Base-by-base conservation (phyloP, 2,113 vertebrate species). In the Potamarius usumacintae region DNA sequence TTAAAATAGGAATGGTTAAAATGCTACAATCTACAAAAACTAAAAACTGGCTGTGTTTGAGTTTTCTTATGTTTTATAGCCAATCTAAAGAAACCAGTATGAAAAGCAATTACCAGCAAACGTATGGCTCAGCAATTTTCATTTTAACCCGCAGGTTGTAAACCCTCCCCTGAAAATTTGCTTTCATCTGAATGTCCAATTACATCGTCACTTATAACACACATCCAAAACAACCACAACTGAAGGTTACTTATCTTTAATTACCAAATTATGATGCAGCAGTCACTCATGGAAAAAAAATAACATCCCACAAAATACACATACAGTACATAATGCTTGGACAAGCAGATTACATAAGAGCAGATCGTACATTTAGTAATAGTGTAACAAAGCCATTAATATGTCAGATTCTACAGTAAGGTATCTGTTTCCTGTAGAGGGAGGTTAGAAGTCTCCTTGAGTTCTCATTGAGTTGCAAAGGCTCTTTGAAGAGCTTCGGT, bases 401-500 rank as follows among this genome's bases (percentile, higher is more conserved):
- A 69, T 60, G n/a, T 60, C 25, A 84, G 65, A 77, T 78, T n/a
- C 27, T 30, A 71, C 71, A 58, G 34, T 62, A 50, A 25, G 34
- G 52, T 74, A 67, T 85, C 58, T 86, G 52, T 53, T 83, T 60
- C 42, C 58, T 67, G 25, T 65, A 50, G 17, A 57, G 84, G 71
- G 48, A 53, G 80, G 69, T 80, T 83, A 82, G 50, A 52, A n/a
- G 15, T 57, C 78, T 79, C 52, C 5, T 78, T 80, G 77, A 82
- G 72, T 58, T 69, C 58, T 67, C 50, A 67, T 30, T 57, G 72
- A 88, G 82, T 57, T 50, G 82, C 78, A 82, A 62, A 67, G 62
- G 15, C n/a, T 62, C 82, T 89, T 85, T 82, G 86, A 90, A 90
- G 88, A 86, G 52, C 83, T 27, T 62, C 42, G 7, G 67, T 72